phyloP scores from a whole-genome alignment of 2,888 invertebrate genomes.

The Ophion slaviceki region DNA sequence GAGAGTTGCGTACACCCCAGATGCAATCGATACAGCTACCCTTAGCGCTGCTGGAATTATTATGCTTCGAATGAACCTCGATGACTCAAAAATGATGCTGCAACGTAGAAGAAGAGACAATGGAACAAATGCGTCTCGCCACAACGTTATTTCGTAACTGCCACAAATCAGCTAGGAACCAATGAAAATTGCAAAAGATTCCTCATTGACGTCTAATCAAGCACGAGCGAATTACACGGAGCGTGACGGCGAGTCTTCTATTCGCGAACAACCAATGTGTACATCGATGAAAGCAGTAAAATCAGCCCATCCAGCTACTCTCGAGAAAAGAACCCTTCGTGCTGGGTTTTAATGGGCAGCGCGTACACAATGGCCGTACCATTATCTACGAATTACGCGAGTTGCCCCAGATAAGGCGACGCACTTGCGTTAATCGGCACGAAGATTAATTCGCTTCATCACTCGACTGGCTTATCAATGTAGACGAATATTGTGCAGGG shows the following conservation, averaged over 20 bases:
- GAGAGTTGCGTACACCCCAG: conserved; percentile 66
- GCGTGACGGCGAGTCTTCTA: background rate
- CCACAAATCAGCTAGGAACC: background rate
- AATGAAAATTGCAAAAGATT: background rate
- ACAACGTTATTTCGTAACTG: background rate
- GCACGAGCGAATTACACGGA: background rate
- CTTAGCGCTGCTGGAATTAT: conserved; percentile 66
- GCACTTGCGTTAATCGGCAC: conserved; percentile 47
- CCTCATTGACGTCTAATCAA: background rate
- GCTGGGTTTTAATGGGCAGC: conserved; percentile 12
- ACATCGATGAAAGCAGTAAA: background rate
- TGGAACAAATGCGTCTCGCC: background rate
- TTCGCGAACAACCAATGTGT: background rate
- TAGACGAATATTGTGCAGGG: conserved; percentile 8
- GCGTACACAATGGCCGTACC: conserved; percentile 40
- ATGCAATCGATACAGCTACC: conserved; percentile 76
- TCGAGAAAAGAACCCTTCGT: conserved; percentile 23
- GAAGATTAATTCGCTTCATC: conserved; percentile 53
- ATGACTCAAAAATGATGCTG: conserved; percentile 32
- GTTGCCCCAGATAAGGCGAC: conserved; percentile 55
- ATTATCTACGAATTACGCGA: conserved; percentile 61
- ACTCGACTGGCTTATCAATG: conserved; percentile 36
- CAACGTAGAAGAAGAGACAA: conserved; percentile 33
- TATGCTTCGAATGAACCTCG: conserved; percentile 65
- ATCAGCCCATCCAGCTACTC: conserved; percentile 2